phyloP scores from a whole-genome alignment of 2,113 vertebrate genomes.

The Australoheros scitulus region DNA sequence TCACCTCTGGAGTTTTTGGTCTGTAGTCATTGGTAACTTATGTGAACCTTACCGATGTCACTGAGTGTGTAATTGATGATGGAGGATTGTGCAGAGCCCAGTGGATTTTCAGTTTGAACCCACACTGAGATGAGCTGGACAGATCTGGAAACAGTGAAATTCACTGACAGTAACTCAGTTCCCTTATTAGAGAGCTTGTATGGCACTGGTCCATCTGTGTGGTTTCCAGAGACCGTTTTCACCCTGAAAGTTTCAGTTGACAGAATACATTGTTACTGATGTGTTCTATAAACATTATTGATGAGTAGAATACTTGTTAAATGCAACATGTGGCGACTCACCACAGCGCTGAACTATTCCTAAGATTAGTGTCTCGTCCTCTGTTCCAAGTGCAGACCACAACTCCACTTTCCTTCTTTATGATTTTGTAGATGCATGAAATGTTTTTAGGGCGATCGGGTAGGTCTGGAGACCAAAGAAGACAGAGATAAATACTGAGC shows the following conservation, averaged over 20 bases:
- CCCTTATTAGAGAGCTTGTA: background rate
- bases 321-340: constrained; percentile 37
- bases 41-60: constrained; percentile 71
- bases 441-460: constrained; percentile 68
- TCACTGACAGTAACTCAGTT: background rate
- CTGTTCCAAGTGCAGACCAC: constrained; percentile 74
- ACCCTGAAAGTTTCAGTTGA: constrained; percentile 59
- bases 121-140: constrained; percentile 57
- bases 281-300: background rate
- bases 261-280: background rate
- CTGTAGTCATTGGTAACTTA: background rate
- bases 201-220: background rate
- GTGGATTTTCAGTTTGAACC: constrained; percentile 53
- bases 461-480: constrained; percentile 61
- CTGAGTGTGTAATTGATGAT: constrained; percentile 57
- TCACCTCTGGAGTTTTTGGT: background rate
- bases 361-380: constrained; percentile 66
- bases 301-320: background rate
- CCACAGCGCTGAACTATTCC: constrained; percentile 43
- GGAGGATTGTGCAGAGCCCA: constrained; percentile 53
- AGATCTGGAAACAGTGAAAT: constrained; percentile 35
- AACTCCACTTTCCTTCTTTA: constrained; percentile 15
- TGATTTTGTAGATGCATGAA: constrained; percentile 61
- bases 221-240: constrained; percentile 9
- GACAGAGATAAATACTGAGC: background rate